Conservation (phyloP, 1,140 invertebrate genomes). For the Ceratoteleas bidentatus region DNA sequence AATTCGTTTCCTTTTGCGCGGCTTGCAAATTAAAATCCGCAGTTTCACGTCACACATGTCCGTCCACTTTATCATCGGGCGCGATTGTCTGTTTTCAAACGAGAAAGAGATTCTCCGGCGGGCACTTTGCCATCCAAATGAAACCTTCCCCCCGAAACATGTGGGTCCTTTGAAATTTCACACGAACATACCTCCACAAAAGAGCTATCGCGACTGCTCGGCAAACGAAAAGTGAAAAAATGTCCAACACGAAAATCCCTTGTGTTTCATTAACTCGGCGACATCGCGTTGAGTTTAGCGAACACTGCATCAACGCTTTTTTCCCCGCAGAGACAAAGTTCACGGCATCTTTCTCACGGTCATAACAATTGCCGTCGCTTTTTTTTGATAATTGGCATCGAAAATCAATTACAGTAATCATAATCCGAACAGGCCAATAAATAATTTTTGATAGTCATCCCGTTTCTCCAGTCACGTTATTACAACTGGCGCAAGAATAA, state of each 20-base stretch:
- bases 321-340: not conserved
- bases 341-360: constrained; percentile 1
- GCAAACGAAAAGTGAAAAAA: constrained; percentile 19
- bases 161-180: constrained; percentile 60
- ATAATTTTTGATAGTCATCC: constrained; percentile 38
- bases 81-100: constrained; percentile 49
- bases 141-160: constrained; percentile 29
- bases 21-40: constrained; percentile 40
- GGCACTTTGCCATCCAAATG: constrained; percentile 58
- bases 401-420: constrained; percentile 37
- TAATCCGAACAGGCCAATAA: not conserved
- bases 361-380: no score
- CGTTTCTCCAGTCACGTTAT: constrained; percentile 28
- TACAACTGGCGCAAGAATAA: no score
- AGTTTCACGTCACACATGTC: constrained; percentile 33
- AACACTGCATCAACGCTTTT: no score
- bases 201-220: constrained; percentile 10
- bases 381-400: not conserved
- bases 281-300: not conserved
- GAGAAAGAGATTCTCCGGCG: constrained; percentile 43
- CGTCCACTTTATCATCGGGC: constrained; percentile 51
- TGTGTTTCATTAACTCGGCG: constrained; percentile 14
- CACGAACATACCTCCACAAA: constrained; percentile 34
- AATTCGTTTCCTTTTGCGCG: constrained; percentile 13
- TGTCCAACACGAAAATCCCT: constrained; percentile 22